phyloP scores from a whole-genome alignment of 2,888 invertebrate genomes.

The Lasioglossum figueresi region DNA sequence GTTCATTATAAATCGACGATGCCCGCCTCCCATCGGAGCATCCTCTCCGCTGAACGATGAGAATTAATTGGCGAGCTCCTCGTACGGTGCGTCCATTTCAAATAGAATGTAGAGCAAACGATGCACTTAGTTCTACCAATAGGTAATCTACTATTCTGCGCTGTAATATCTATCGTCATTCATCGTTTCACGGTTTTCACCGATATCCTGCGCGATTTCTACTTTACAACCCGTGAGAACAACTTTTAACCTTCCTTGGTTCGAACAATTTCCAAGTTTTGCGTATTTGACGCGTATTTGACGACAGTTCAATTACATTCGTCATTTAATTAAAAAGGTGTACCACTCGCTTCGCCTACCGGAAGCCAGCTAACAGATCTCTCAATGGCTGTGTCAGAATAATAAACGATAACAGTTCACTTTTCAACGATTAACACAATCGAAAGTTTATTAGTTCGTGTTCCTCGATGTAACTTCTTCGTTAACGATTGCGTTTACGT shows the following conservation, averaged over 20 bases:
- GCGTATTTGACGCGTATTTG: neutral
- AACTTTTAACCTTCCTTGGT: neutral
- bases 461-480: neutral
- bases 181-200: neutral
- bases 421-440: constrained; percentile 1
- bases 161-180: neutral
- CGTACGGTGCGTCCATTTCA: constrained; percentile 1
- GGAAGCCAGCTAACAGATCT: neutral
- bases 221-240: neutral
- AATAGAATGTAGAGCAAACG: constrained; percentile 8
- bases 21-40: constrained; percentile 42
- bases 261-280: neutral
- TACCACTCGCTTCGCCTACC: neutral
- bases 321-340: neutral
- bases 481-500: neutral
- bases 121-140: neutral
- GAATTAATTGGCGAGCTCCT: constrained; percentile 49
- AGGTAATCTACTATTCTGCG: neutral
- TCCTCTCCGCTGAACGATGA: constrained; percentile 20
- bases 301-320: neutral
- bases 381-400: neutral
- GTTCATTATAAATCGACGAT: constrained; percentile 62
- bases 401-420: neutral
- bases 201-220: neutral
- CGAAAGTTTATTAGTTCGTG: neutral